Evolutionary conservation across 2,888 invertebrate species (phyloP), one percentile per base, ranked within the genome.

Genomic region (Athripsodes cinereus): DNA sequence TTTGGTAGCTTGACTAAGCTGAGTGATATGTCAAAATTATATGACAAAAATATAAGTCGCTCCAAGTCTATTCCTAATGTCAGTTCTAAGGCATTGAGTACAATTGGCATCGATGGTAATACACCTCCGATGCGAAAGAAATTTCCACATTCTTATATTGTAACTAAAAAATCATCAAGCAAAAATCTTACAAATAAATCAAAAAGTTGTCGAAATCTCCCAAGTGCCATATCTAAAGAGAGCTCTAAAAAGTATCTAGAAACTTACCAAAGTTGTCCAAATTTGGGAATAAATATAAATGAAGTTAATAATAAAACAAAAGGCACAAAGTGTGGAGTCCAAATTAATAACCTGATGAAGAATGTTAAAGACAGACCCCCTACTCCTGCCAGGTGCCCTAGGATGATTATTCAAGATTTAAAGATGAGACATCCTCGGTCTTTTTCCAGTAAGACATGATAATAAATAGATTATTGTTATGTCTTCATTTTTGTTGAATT

Each of bases 121-220:
- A 40, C 3, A 21, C 13, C 40, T 16, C 48, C 48, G 3, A 20
- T 48, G 6, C 49, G 69, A 34, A 65, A 65, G 62, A 75, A 75
- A 65, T 75, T 75, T 66, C 74, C 75, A 0, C 73, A 75, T 57
- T 69, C 74, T 6, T 75, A 75, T 62, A 71, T 75, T 35, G 69
- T 75, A 13, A 70, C 66, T 62, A 69, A 67, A 53, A 69, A 67
- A 35, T 54, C 60, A 50, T 3, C 50, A 11, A 26, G 6, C 2
- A 50, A 13, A n/a, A 50, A n/a, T 22, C n/a, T 6, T 13, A 50
- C 22, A 26, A 21, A 50, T 22, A 22, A 20, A 50, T 62, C 60
- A 57, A 69, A 69, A 63, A 76, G 75, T 63, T 75, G 73, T 63
- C 74, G 74, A 52, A 71, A 74, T 66, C 62, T 74, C 62, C 20